These are phyloP conservation scores for Platyscelio sp. DNA, from an alignment of 2,888 invertebrate genomes.

Conservation along the genomic window DNA sequence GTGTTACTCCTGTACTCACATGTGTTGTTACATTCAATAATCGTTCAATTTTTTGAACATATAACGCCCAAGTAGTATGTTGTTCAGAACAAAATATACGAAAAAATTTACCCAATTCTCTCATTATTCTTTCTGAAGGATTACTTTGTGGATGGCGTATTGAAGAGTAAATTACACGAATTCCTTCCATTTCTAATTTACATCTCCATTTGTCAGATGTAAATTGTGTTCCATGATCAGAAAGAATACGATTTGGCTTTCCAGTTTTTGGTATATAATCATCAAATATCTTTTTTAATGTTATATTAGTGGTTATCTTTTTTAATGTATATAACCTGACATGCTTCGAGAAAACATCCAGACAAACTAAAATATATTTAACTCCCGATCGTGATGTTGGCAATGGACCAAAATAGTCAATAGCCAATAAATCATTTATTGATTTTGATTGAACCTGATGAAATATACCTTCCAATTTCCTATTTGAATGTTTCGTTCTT, in stretches of 20 bases:
- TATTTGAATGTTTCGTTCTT: too few species aligned
- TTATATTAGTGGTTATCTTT: conserved; percentile 11
- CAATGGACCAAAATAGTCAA: too few species aligned
- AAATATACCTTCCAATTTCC: too few species aligned
- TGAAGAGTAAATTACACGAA: neutral
- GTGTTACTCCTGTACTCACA: neutral
- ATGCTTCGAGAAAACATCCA: conserved; percentile 47
- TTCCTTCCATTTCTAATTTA: neutral
- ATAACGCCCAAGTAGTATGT: conserved; percentile 16
- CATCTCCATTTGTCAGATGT: neutral
- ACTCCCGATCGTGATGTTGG: too few species aligned
- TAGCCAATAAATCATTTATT: too few species aligned
- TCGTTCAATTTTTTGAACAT: conserved; percentile 4
- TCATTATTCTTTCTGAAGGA: conserved; percentile 7
- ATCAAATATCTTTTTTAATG: neutral
- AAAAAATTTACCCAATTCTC: conserved; percentile 19
- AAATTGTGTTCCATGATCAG: conserved; percentile 41
- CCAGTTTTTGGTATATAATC: conserved; percentile 14
- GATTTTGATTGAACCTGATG: too few species aligned
- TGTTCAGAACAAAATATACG: conserved; percentile 26
- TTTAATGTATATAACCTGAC: conserved; percentile 47
- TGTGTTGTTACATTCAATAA: neutral
- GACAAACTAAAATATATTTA: conserved; percentile 45
- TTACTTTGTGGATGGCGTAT: conserved; percentile 12
- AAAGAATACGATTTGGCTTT: conserved; percentile 15